A percentile compares a stretch with the other conserved stretches of the same genome.
These are phyloP conservation scores for Pristiophorus japonicus DNA, from an alignment of 2,113 vertebrate genomes.

Conservation along the genomic window DNA sequence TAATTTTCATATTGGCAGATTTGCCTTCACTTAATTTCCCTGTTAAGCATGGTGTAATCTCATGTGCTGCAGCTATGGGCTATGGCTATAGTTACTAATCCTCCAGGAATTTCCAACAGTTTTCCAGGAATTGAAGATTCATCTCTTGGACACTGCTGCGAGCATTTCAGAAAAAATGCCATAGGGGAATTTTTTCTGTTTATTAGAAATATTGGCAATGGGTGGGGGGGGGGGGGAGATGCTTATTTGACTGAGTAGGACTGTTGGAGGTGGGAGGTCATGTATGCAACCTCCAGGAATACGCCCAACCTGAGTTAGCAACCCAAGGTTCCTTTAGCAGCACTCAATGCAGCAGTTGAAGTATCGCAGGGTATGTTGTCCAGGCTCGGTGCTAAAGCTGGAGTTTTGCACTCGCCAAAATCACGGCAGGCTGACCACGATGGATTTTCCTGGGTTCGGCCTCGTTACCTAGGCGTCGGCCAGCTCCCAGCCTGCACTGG, in stretches of 20 bases:
- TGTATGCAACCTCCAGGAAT: background rate
- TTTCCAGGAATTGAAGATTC: background rate
- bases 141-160: background rate
- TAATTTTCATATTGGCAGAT: background rate
- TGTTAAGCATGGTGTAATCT: background rate
- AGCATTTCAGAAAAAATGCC: background rate
- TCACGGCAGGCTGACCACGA: background rate
- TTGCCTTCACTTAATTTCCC: too few relatives aligned
- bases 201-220: background rate
- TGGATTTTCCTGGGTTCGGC: too few relatives aligned
- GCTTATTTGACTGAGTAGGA: background rate
- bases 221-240: background rate
- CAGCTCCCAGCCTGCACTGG: background rate
- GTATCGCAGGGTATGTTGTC: background rate
- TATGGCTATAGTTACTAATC: background rate
- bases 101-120: background rate
- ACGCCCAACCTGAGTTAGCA: background rate
- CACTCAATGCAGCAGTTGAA: background rate
- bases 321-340: background rate
- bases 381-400: background rate
- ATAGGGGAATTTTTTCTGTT: background rate
- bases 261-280: background rate
- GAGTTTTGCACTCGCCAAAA: background rate
- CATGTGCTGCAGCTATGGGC: background rate
- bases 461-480: background rate